Percentiles rank a stretch among this genome's conserved stretches.
Evolutionary conservation across 2,888 invertebrate species (phyloP).

Genomic region (Hirtodrosophila confusa): DNA sequence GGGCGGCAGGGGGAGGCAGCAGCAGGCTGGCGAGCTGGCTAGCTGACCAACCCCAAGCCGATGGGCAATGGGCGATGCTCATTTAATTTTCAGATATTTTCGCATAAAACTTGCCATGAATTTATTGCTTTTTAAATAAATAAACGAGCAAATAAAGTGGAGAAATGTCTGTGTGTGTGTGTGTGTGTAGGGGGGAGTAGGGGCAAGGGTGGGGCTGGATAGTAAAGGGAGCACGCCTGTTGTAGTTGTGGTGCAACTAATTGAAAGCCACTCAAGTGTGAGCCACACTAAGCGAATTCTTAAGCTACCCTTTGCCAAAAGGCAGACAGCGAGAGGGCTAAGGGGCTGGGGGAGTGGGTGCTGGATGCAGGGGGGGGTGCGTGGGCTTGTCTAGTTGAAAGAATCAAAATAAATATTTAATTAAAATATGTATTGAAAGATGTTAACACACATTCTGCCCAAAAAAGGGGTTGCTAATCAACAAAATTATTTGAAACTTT

Average conservation of each 20-base stretch:
- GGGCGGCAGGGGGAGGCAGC: not conserved
- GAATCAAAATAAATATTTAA: conserved; percentile 73
- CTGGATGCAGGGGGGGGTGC: too few species aligned
- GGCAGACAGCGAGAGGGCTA: not conserved
- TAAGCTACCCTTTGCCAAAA: conserved; percentile 10
- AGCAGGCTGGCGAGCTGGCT: too few species aligned
- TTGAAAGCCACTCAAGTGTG: conserved; percentile 82
- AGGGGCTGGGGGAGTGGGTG: not conserved
- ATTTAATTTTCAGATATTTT: conserved; percentile 80
- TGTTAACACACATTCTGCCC: conserved; percentile 21
- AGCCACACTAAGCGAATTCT: conserved; percentile 45
- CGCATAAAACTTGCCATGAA: conserved; percentile 80
- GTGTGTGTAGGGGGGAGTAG: not conserved
- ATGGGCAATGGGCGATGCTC: conserved; percentile 59
- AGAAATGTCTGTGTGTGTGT: conserved; percentile 44
- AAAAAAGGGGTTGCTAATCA: conserved; percentile 21
- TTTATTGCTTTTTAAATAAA: conserved; percentile 83
- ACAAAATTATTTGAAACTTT: conserved; percentile 24
- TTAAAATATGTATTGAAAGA: conserved; percentile 66
- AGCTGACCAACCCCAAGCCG: conserved; percentile 58
- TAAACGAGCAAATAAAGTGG: conserved; percentile 78
- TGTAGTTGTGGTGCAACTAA: conserved; percentile 77
- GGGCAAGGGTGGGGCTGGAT: not conserved
- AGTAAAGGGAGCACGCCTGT: conserved; percentile 19
- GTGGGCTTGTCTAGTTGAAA: conserved; percentile 46